Percentiles rank a stretch among this genome's conserved stretches.
These are phyloP conservation scores for Thalassaphorura encarpata DNA, from an alignment of 1,140 invertebrate species.

Conservation along the genomic window DNA sequence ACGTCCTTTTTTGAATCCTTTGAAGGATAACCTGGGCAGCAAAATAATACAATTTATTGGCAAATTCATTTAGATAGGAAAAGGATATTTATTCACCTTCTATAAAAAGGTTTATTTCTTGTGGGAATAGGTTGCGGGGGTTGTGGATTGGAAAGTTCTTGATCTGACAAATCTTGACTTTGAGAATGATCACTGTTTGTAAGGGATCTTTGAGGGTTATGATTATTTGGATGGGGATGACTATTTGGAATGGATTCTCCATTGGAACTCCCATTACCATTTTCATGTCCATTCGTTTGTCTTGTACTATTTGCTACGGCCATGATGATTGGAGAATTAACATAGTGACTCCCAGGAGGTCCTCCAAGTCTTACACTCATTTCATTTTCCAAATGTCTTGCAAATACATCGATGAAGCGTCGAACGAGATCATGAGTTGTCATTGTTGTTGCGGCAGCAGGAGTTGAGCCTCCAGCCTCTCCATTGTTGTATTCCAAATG, in stretches of 20 bases:
- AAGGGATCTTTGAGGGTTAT: too few relatives aligned
- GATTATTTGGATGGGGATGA: too few relatives aligned
- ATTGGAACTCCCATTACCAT: too few relatives aligned
- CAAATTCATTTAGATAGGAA: not conserved
- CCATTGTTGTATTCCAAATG: not conserved
- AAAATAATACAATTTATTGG: slow-evolving; percentile 20
- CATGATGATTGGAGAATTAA: too few relatives aligned
- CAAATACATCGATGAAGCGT: slow-evolving; percentile 25
- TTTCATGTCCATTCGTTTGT: too few relatives aligned
- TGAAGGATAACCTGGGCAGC: slow-evolving; percentile 67
- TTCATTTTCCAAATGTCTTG: slow-evolving; percentile 17
- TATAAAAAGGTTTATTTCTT: not conserved
- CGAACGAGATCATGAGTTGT: slow-evolving; percentile 24
- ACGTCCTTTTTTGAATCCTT: slow-evolving; percentile 65
- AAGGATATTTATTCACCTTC: not conserved
- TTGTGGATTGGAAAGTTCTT: not conserved
- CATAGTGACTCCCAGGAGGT: too few relatives aligned
- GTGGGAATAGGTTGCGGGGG: not conserved
- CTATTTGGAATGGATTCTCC: too few relatives aligned
- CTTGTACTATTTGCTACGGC: too few relatives aligned
- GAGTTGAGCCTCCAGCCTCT: not conserved
- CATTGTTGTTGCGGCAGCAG: not conserved
- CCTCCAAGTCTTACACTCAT: too few relatives aligned
- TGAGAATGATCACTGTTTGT: not conserved
- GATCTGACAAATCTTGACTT: not conserved